phyloP scores from a whole-genome alignment of 2,888 invertebrate species.

The Caenorhabditis becei region DNA sequence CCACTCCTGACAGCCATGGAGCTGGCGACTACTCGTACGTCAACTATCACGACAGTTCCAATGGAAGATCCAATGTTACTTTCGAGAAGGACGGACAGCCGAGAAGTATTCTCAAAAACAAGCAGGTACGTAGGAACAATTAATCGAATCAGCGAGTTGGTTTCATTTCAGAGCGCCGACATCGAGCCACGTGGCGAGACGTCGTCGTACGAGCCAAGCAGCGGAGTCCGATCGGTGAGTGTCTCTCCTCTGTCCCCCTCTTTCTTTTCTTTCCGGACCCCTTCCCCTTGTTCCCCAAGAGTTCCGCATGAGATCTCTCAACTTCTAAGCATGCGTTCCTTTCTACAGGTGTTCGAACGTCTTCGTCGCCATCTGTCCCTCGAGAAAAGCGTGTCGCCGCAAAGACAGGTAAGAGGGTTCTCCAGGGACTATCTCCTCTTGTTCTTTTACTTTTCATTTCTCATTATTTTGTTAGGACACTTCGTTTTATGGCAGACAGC shows the following conservation, averaged over 20 bases:
- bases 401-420: slow-evolving; percentile 55
- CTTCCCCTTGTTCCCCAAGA: slow-evolving; percentile 17
- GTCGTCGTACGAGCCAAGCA: slow-evolving; percentile 56
- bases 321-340: slow-evolving; percentile 60
- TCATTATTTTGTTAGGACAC: slow-evolving; percentile 44
- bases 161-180: slow-evolving; percentile 71
- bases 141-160: too few relatives aligned
- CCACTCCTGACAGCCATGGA: slow-evolving; percentile 68
- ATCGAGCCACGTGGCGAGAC: slow-evolving; percentile 65
- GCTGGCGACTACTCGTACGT: slow-evolving; percentile 78
- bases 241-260: slow-evolving; percentile 3
- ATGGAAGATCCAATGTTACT: slow-evolving; percentile 56
- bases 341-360: slow-evolving; percentile 71
- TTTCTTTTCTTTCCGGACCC: slow-evolving; percentile 17
- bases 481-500: slow-evolving; percentile 57
- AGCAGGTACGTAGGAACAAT: slow-evolving; percentile 71
- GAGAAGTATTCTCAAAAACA: slow-evolving; percentile 79
- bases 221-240: slow-evolving; percentile 61
- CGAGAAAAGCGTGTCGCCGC: slow-evolving; percentile 75
- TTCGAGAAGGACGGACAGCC: slow-evolving; percentile 67
- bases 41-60: slow-evolving; percentile 78
- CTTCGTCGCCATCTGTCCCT: slow-evolving; percentile 76
- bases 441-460: not conserved
- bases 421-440: slow-evolving; percentile 6
- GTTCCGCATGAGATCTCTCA: slow-evolving; percentile 47